Evolutionary conservation across 2,888 invertebrate genomes (phyloP), one percentile per base, ranked within the genome.

Genomic region (Cabera pusaria): DNA sequence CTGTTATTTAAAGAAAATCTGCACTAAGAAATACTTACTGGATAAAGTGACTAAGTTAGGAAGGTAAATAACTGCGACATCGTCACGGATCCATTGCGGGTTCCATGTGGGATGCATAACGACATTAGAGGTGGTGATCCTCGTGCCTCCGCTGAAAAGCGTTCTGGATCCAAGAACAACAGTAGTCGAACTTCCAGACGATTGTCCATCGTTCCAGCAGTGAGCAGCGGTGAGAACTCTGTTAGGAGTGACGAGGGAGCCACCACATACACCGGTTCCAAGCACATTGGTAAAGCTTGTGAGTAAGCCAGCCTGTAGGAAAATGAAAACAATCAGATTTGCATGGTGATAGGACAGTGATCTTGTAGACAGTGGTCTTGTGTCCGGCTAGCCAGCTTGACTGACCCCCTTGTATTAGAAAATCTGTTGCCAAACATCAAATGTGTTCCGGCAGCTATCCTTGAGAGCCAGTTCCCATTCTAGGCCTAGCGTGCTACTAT

Each of bases 151-250:
- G 6, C 25, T 43, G 54, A 70, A 74, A 1, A 75, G 45, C 0
- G 37, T 23, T 5, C 44, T 32, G 9, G 71, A 66, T 1, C 76
- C 76, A 1, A 73, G 61, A 1, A 72, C 64, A 1, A 72, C 63
- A 2, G 56, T 59, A 22, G 70, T 44, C 6, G 39, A 42, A 40
- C 51, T 52, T 0, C 57, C 73, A 10, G 63, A 67, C 48, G 59
- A 34, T 0, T 3, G 2, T 0, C 76, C 74, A 12, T 73, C 74
- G 18, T 19, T 46, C 66, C 72, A 65, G 48, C 65, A 69, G 39
- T 66, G 66, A 8, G 64, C 66, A 1, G 68, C 66, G 1, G 64
- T 59, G 1, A 61, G 5, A 2, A 64, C 44, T 5, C 52, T 44
- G 9, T 21, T 42, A 3, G 19, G 0, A 2, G 26, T 52, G 4